phyloP scores from a whole-genome alignment of 2,888 invertebrate species.

The Siphlonurus alternatus region DNA sequence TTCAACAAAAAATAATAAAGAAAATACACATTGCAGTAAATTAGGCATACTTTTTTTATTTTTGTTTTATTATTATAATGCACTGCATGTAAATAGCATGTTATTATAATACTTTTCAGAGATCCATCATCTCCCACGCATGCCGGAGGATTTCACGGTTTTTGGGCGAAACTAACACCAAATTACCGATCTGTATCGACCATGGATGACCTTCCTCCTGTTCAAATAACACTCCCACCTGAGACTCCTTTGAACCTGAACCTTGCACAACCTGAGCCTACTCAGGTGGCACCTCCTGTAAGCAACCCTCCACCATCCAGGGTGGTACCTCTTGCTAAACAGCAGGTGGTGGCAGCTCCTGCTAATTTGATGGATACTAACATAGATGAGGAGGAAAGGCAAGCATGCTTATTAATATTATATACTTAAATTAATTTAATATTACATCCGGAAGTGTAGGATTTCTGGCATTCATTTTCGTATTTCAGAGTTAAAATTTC shows the following conservation, averaged over 20 bases:
- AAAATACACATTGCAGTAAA: too few relatives aligned
- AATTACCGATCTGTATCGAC: neutral
- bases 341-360: too few relatives aligned
- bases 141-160: neutral
- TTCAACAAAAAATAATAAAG: too few relatives aligned
- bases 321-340: too few relatives aligned
- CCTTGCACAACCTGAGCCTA: neutral
- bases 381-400: neutral
- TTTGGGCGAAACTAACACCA: neutral
- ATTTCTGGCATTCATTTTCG: too few relatives aligned
- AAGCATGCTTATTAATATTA: neutral
- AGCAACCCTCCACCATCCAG: neutral
- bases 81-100: too few relatives aligned
- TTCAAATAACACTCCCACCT: neutral
- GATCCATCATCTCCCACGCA: neutral
- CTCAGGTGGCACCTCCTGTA: neutral
- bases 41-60: too few relatives aligned
- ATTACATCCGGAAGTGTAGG: too few relatives aligned
- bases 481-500: too few relatives aligned
- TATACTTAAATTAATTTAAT: too few relatives aligned
- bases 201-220: neutral
- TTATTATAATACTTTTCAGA: neutral
- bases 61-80: too few relatives aligned
- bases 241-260: too few relatives aligned
- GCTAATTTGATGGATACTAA: neutral